Base-by-base conservation (phyloP, 2,888 invertebrate species). In the Nemurella pictetii region DNA sequence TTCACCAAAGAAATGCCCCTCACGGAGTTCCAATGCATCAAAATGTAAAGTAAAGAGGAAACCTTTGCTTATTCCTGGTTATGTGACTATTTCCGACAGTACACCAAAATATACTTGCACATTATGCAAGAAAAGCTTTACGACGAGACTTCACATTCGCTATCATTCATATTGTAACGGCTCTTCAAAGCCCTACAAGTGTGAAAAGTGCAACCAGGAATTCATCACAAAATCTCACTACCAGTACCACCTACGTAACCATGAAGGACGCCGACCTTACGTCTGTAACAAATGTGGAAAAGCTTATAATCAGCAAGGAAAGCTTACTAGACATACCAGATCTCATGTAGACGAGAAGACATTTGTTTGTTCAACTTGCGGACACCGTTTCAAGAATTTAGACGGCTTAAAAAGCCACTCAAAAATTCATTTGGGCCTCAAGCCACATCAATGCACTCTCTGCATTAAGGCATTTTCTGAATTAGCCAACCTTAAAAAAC, bases 191-290 rank as follows among this genome's bases (percentile, higher is more conserved):
- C 92, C 93, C 0, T 91, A 91, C 86, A 89, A 90, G 86, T 93
- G 93, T 88, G 89, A 89, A 3, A 87, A 90, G 26, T 93, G 93
- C 86, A 89, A 87, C 0, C 91, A 94, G 92, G 92, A 92, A 83
- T 96, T 96, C 89, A 93, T 94, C 0, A 93, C 94, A 4, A 93
- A 93, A 84, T 94, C 95, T 0, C 96, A 96, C 89, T 93, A 93
- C 87, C 94, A 95, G 88, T 94, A 95, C 87, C 96, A 96, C 87
- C 92, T 93, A 89, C 91, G 94, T 25, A 93, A 93, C 28, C 96
- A 96, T 86, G 55, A 84, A 87, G 88, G 88, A 7, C 87, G 87
- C 87, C 92, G 93, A 85, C 93, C 93, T 0, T 94, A 92, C 87
- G 89, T 91, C 0, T 95, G 95, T 87, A 91, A 92, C 20, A 89